Base-by-base conservation (phyloP, 2,113 vertebrate genomes). In the Pelmatolapia mariae region DNA sequence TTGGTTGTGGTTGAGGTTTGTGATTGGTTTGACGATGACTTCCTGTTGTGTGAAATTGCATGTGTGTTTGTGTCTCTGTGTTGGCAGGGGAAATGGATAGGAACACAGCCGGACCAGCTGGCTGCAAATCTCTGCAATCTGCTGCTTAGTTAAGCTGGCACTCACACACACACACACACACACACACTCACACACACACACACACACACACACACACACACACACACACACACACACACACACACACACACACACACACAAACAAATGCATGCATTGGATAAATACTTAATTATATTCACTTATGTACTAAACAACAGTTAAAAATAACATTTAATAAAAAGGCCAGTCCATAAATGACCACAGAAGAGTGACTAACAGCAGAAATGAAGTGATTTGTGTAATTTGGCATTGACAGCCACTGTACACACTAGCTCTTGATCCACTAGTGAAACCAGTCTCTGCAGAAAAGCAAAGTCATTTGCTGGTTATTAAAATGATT, bases 91-190 rank as follows among this genome's bases (percentile, higher is more conserved):
- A 83, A 85, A 94, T 78, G 68, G 92, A 94, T 89, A 91, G 81
- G 56, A 79, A 87, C 79, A 86, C 85, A 94, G 92, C 86, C 89
- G 54, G 91, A 94, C 91, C 95, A 95, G 94, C 94, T 95, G 93
- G 94, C 89, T 87, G 88, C 86, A 92, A 94, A 94, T 94, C 91
- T 86, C 86, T 36, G 15, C 93, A 95, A 95, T 95, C 93, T 95
- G 94, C 90, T 93, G 76, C 89, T 81, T 87, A 40, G 85, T 92
- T 92, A 84, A 24, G 84, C 78, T 91, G 87, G 83, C 73, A 9
- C 38, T 1, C 45, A 18, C 71, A 57, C 15, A 78, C 53, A n/a
- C n/a, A n/a, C n/a, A n/a, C n/a, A n/a, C n/a, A n/a, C n/a, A n/a
- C n/a, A n/a, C n/a, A n/a, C n/a, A n/a, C n/a, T n/a, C n/a, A n/a